Evolutionary conservation across 2,888 invertebrate genomes (phyloP).

Genomic region (Synergus umbraculus): DNA sequence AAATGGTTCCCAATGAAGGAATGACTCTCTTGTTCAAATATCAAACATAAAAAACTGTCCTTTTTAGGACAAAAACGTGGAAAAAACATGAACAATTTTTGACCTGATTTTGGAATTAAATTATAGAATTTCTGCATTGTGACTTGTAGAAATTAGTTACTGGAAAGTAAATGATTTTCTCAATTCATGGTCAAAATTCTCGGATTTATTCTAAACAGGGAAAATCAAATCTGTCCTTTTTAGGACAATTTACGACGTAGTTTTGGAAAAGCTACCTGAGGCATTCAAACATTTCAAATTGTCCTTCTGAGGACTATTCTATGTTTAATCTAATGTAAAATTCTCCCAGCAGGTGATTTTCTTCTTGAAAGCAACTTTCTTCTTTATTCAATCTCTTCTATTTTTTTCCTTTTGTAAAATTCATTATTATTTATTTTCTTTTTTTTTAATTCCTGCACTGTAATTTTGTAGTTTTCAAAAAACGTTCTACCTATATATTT

Average conservation of each 20-base stretch:
- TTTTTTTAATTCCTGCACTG: not conserved
- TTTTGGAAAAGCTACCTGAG: not conserved
- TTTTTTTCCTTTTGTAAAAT: not conserved
- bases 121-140: not conserved
- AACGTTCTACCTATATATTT: not conserved
- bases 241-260: constrained; percentile 45
- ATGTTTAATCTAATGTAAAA: not conserved
- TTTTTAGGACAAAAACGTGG: constrained; percentile 55
- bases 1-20: constrained; percentile 58
- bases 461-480: too few relatives aligned
- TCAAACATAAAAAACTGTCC: constrained; percentile 51
- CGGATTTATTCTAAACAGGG: not conserved
- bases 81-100: not conserved
- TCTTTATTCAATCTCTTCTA: not conserved
- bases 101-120: constrained; percentile 29
- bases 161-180: not conserved
- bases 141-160: not conserved
- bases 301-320: not conserved
- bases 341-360: not conserved
- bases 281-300: not conserved
- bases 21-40: constrained; percentile 46
- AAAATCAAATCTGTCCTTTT: constrained; percentile 52
- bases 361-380: not conserved
- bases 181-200: constrained; percentile 1
- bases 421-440: not conserved